Evolutionary conservation across 2,888 invertebrate species (phyloP), one percentile per base, ranked within the genome.

Genomic region (Diarsia dahlii): DNA sequence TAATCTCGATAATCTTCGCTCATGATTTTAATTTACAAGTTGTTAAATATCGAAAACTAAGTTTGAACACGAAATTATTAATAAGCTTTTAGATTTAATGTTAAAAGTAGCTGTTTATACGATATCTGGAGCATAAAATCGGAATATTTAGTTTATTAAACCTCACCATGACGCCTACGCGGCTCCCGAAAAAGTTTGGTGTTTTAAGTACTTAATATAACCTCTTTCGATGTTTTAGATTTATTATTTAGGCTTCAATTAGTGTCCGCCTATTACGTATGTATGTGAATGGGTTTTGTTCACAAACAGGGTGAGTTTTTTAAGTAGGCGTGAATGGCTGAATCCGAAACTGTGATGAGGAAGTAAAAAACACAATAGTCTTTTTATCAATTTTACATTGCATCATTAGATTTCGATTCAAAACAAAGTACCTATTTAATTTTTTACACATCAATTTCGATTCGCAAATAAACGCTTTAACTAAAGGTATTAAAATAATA

Each of bases 1-100:
- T 39, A n/a, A 52, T 65, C 3, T 45, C 46, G 34, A 62, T 46
- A 60, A 60, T 71, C 50, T 71, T 34, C n/a, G 23, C 23, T 62
- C 34, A 18, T 56, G 28, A 50, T 78, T 66, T 75, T 62, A 65
- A 76, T 50, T 66, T 58, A 66, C 12, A 78, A 81, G 60, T 66
- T 66, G n/a, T 63, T 20, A 39, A 66, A 48, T 63, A 71, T 71
- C 46, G 34, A 52, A 63, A 71, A 78, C n/a, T 71, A 52, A 78
- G 23, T 82, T 69, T 52, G n/a, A 65, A 50, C 10, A 34, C 45
- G 10, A 70, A 58, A 78, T 69, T 62, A 66, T 58, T 78, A 70
- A 66, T 71, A 71, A 78, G 65, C 46, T 67, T 63, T 69, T 18
- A 46, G 50, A 63, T 54, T 54, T 50, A 52, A 67, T 64, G 45